Evolutionary conservation across 2,113 vertebrate genomes (phyloP).

Genomic region (Caranx melampygus): DNA sequence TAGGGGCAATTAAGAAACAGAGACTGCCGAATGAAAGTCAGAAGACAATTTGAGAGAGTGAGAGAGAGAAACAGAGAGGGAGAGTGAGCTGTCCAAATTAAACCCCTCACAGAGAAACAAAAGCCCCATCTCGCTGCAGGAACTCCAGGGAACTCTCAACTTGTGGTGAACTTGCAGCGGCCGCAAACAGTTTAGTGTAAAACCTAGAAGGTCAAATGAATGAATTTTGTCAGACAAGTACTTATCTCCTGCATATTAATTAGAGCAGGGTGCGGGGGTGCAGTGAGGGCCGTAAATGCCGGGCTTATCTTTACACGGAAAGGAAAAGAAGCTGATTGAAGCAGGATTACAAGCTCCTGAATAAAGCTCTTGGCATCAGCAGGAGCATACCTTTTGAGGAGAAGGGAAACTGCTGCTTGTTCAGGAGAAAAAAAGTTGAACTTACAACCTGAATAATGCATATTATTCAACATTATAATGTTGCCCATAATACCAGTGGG

Average conservation of each 20-base stretch:
- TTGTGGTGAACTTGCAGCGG: constrained; percentile 74
- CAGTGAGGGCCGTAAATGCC: constrained; percentile 78
- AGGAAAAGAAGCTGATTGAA: constrained; percentile 84
- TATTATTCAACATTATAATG: constrained; percentile 37
- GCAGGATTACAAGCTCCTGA: constrained; percentile 82
- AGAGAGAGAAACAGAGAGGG: constrained; percentile 46
- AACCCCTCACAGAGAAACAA: constrained; percentile 69
- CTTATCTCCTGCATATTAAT: constrained; percentile 86
- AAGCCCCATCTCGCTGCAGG: constrained; percentile 54
- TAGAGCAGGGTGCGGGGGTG: constrained; percentile 67
- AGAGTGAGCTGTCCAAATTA: constrained; percentile 70
- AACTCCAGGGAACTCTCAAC: constrained; percentile 72
- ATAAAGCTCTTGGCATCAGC: constrained; percentile 82
- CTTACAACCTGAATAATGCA: constrained; percentile 30
- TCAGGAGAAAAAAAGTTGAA: constrained; percentile 58
- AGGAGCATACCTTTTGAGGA: constrained; percentile 69
- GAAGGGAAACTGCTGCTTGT: constrained; percentile 67
- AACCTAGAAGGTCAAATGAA: constrained; percentile 83
- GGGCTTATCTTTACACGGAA: constrained; percentile 82
- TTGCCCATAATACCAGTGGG: constrained; percentile 4
- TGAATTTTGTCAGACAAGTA: constrained; percentile 82
- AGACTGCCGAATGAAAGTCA: constrained; percentile 82
- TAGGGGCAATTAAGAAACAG: constrained; percentile 86
- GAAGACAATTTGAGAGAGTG: constrained; percentile 79
- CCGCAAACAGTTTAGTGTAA: constrained; percentile 79